Conservation (phyloP, 2,113 vertebrate genomes). For the Corvus cornix region DNA sequence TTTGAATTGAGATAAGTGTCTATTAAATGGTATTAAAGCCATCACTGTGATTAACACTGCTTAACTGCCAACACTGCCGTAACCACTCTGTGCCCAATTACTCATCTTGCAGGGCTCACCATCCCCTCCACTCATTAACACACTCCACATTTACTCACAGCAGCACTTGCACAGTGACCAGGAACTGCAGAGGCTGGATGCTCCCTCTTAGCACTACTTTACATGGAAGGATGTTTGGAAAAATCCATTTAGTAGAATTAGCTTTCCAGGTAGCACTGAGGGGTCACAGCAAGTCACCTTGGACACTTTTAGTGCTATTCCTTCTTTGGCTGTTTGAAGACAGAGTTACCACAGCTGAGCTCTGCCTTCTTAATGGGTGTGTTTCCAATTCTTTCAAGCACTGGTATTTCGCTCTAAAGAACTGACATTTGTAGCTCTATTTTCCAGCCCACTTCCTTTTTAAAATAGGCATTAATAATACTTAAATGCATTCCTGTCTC, state of each 20-base stretch:
- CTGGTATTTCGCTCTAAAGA: background rate
- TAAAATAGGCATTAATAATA: conserved; percentile 75
- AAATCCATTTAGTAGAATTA: background rate
- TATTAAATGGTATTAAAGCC: conserved; percentile 61
- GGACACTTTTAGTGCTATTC: background rate
- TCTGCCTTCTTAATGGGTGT: background rate
- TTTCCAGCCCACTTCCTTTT: conserved; percentile 68
- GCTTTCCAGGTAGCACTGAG: background rate
- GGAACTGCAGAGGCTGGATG: background rate
- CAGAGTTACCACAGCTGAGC: background rate
- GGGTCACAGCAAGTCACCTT: background rate
- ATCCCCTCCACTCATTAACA: background rate
- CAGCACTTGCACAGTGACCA: background rate
- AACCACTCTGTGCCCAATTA: background rate
- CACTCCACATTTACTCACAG: background rate
- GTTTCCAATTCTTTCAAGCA: conserved; percentile 15
- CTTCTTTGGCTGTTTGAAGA: background rate
- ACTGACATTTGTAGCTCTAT: conserved; percentile 52
- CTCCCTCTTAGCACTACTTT: background rate
- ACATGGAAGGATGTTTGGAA: background rate
- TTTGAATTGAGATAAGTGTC: conserved; percentile 21
- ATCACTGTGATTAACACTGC: conserved; percentile 44
- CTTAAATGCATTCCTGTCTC: conserved; percentile 51
- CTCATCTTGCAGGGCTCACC: conserved; percentile 20
- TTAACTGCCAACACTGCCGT: conserved; percentile 33